These are phyloP conservation scores for Rhizoglyphus robini DNA, from an alignment of 1,140 invertebrate species.

Conservation along the genomic window DNA sequence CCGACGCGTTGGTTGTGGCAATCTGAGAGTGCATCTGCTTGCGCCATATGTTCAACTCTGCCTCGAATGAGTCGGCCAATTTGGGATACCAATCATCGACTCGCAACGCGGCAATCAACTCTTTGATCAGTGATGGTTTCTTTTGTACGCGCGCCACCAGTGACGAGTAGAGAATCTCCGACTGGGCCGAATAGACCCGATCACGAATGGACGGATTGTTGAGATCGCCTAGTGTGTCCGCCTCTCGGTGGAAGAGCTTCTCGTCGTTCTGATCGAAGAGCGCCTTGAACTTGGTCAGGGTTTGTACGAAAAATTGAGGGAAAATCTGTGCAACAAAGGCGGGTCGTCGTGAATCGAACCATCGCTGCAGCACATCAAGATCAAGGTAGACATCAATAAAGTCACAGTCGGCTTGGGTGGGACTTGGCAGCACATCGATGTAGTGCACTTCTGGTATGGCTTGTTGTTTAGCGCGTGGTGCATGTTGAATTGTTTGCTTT, in stretches of 20 bases:
- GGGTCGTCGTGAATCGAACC: neutral
- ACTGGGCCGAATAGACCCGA: neutral
- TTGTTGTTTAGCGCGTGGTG: too few species aligned
- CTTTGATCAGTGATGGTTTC: neutral
- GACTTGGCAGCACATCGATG: too few species aligned
- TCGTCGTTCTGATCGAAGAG: neutral
- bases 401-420: too few species aligned
- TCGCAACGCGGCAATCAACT: neutral
- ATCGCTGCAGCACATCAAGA: neutral
- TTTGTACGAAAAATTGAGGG: neutral
- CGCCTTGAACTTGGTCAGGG: neutral
- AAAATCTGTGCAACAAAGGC: constrained; percentile 23
- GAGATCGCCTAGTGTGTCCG: neutral
- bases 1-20: neutral
- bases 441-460: too few species aligned
- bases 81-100: neutral
- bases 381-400: neutral
- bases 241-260: neutral
- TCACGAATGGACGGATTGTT: neutral
- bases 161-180: neutral
- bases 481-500: too few species aligned
- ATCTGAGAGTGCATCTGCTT: neutral
- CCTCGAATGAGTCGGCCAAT: neutral
- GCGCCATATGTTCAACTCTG: neutral
- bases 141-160: neutral